phyloP scores from a whole-genome alignment of 2,113 vertebrate species.

The Crotophaga sulcirostris region DNA sequence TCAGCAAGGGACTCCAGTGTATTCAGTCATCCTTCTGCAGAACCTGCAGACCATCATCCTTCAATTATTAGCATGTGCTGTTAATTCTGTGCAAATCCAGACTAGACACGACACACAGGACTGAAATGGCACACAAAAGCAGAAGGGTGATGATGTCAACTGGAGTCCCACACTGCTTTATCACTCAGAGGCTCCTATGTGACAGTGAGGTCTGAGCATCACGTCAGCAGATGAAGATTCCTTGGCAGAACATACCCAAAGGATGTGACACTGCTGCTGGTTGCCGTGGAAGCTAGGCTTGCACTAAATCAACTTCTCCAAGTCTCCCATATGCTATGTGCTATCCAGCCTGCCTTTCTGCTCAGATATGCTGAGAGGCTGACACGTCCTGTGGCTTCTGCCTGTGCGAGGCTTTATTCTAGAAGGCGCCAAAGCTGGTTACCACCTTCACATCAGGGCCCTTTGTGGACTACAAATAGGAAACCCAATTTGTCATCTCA shows the following conservation, averaged over 20 bases:
- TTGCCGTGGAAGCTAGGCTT: background rate
- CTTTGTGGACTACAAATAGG: background rate
- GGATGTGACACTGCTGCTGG: background rate
- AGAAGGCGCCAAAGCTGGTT: background rate
- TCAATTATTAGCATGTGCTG: background rate
- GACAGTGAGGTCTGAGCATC: background rate
- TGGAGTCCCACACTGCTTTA: background rate
- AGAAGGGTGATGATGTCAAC: background rate
- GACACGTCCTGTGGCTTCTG: background rate
- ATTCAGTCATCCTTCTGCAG: background rate
- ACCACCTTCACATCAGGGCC: background rate
- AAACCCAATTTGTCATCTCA: background rate
- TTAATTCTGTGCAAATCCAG: background rate
- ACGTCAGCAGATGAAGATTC: background rate
- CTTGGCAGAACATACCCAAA: background rate
- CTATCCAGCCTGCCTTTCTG: background rate
- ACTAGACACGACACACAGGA: background rate
- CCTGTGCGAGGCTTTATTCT: background rate
- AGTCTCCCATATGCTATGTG: background rate
- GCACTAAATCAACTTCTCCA: background rate
- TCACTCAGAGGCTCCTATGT: background rate
- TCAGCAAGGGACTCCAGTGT: background rate
- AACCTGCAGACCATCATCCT: background rate
- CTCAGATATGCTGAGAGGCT: background rate
- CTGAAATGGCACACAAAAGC: background rate